Conservation (phyloP, 1,140 invertebrate species). For the Hesperophylax magnus region DNA sequence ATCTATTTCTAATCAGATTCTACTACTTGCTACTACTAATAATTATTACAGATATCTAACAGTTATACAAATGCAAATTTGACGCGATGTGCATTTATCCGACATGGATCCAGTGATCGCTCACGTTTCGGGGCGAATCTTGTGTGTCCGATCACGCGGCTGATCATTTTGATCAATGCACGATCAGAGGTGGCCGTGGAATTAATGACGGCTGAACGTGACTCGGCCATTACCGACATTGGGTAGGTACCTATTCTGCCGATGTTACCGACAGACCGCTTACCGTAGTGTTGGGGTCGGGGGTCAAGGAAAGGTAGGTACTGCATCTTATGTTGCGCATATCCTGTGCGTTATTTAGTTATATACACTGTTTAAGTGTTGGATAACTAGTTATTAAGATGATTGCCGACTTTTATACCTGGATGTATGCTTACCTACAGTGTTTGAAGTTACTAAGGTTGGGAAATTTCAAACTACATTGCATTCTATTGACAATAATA, state of each 20-base stretch:
- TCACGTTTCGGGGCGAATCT: not conserved
- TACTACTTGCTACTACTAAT: too few relatives aligned
- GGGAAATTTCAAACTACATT: too few relatives aligned
- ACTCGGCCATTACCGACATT: conserved; percentile 6
- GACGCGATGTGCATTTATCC: not conserved
- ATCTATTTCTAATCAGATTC: too few relatives aligned
- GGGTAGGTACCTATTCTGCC: too few relatives aligned
- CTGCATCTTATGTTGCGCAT: conserved; percentile 1
- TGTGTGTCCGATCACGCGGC: not conserved
- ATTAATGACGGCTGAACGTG: conserved; percentile 22
- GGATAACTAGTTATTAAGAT: too few relatives aligned
- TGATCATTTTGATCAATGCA: not conserved
- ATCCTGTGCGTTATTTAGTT: not conserved
- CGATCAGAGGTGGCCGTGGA: conserved; percentile 14
- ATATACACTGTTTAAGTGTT: too few relatives aligned
- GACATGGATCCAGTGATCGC: not conserved
- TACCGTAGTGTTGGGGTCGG: not conserved
- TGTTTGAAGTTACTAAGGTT: too few relatives aligned
- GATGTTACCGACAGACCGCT: not conserved
- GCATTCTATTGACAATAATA: too few relatives aligned
- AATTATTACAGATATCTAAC: not conserved
- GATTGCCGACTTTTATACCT: too few relatives aligned
- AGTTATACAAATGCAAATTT: not conserved
- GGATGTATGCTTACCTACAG: too few relatives aligned
- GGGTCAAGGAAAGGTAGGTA: conserved; percentile 13